Percentiles rank a stretch among this genome's conserved stretches.
phyloP scores from a whole-genome alignment of 2,888 invertebrate species.

The Rhynchonema sp. region DNA sequence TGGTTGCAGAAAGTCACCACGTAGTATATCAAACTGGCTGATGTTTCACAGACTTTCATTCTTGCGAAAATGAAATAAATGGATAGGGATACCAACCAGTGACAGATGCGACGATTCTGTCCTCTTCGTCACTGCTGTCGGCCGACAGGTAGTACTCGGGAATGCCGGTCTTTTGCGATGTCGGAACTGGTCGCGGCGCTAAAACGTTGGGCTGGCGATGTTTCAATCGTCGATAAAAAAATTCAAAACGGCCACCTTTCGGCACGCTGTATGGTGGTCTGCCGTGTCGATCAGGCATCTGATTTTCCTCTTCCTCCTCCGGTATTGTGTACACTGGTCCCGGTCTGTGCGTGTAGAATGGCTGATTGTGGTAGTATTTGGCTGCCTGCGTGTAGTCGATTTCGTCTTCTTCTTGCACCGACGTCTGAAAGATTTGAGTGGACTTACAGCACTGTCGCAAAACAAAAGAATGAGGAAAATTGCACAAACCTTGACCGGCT shows the following conservation, averaged over 20 bases:
- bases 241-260: neutral
- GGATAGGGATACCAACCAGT: too few relatives aligned
- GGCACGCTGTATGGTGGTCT: neutral
- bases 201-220: neutral
- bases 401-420: slow-evolving; percentile 14
- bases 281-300: neutral
- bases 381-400: slow-evolving; percentile 16
- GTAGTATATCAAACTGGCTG: too few relatives aligned
- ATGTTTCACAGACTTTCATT: too few relatives aligned
- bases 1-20: too few relatives aligned
- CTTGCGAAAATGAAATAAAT: too few relatives aligned
- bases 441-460: too few relatives aligned
- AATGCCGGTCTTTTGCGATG: too few relatives aligned
- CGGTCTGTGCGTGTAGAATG: slow-evolving; percentile 15
- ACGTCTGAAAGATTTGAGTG: too few relatives aligned
- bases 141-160: neutral
- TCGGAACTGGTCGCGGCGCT: neutral
- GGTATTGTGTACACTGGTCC: slow-evolving; percentile 28
- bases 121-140: slow-evolving; percentile 2
- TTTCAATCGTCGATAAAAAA: too few relatives aligned
- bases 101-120: neutral
- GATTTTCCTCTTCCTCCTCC: slow-evolving; percentile 18
- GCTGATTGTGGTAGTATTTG: slow-evolving; percentile 12
- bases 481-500: neutral
- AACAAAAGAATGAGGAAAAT: neutral